A percentile compares a stretch with the other conserved stretches of the same genome.
These are phyloP conservation scores for Pangasius sanitwongsei DNA, from an alignment of 2,797 vertebrate species.

Conservation along the genomic window DNA sequence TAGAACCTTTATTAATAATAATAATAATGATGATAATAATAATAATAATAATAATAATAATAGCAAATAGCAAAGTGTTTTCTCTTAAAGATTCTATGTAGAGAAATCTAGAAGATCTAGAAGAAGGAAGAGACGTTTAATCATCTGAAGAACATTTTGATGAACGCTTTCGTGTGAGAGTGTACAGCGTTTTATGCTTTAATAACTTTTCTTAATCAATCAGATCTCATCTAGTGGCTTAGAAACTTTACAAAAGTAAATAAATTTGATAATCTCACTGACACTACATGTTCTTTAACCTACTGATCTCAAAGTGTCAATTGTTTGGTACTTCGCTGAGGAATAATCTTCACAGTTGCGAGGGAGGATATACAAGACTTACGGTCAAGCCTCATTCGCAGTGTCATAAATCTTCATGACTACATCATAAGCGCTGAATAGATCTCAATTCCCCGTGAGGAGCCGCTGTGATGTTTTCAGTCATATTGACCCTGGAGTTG, in stretches of 20 bases:
- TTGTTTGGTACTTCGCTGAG: background rate
- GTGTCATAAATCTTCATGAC: conserved; percentile 28
- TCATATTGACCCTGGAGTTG: conserved; percentile 17
- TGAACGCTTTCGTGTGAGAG: background rate
- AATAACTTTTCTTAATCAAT: background rate
- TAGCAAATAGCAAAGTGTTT: background rate
- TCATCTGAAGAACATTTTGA: background rate
- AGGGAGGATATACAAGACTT: conserved; percentile 14
- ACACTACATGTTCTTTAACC: background rate
- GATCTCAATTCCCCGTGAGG: conserved; percentile 25
- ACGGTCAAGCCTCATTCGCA: conserved; percentile 13
- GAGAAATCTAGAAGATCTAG: background rate
- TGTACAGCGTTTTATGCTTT: background rate
- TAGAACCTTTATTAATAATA: too few relatives aligned
- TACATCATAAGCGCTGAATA: conserved; percentile 21
- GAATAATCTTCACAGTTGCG: conserved; percentile 9
- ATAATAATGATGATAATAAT: background rate
- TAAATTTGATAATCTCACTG: background rate
- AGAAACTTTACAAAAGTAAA: background rate
- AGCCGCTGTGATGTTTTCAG: conserved; percentile 17
- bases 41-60: too few relatives aligned
- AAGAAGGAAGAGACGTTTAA: background rate
- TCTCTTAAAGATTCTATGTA: background rate
- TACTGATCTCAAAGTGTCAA: conserved; percentile 11
- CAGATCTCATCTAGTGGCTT: background rate